Evolutionary conservation across 35 echinoderm and acorn worm genomes (phyloP).

Genomic region (Acanthaster planci): DNA sequence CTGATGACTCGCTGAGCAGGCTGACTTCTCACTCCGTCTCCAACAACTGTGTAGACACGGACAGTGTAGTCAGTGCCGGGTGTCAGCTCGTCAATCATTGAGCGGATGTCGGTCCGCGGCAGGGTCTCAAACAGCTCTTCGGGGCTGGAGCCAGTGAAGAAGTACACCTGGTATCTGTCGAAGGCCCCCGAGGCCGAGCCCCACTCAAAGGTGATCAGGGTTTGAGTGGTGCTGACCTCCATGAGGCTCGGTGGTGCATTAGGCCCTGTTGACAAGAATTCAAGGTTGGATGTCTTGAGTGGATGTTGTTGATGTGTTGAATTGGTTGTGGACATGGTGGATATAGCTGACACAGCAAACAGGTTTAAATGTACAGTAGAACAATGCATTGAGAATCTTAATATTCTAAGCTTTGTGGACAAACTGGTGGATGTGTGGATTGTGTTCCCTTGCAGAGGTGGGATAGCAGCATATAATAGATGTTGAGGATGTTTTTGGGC

Average conservation of each 20-base stretch:
- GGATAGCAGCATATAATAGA: no score
- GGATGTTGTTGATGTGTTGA: no score
- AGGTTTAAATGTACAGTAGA: no score
- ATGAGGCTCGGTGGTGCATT: conserved; percentile 42
- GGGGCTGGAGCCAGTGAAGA: neutral
- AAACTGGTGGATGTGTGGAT: no score
- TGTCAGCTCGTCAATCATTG: conserved; percentile 34
- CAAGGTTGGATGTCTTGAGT: no score
- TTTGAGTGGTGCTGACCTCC: conserved; percentile 35
- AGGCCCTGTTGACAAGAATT: conserved; percentile 37
- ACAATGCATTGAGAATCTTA: no score
- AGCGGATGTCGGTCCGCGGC: neutral
- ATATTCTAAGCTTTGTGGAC: no score
- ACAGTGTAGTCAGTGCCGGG: conserved; percentile 52
- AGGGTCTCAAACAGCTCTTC: neutral
- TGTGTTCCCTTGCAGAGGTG: no score
- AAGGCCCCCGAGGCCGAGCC: conserved; percentile 43
- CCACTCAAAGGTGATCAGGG: conserved; percentile 50
- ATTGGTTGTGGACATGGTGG: no score
- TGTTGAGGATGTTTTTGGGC: no score
- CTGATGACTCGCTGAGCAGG: neutral
- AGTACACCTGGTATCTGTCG: conserved; percentile 47
- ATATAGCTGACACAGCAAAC: no score
- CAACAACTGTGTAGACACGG: conserved; percentile 37
- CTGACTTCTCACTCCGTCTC: neutral